phyloP scores from a whole-genome alignment of 2,888 invertebrate genomes.

The Hydriomena furcata region DNA sequence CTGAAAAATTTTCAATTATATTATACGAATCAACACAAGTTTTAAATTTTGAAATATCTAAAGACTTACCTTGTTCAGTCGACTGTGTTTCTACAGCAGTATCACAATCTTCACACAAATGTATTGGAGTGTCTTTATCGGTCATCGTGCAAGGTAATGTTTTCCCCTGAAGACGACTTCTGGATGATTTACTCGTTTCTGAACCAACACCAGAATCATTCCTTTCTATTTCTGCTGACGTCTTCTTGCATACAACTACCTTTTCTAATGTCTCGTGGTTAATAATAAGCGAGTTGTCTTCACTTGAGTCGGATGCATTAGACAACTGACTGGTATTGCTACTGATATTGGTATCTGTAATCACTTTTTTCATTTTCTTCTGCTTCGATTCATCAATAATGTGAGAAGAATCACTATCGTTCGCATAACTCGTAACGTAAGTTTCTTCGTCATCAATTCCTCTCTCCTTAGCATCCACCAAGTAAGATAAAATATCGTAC shows the following conservation, averaged over 20 bases:
- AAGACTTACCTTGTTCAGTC: conserved; percentile 84
- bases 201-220: conserved; percentile 97
- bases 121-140: conserved; percentile 85
- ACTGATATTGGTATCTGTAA: conserved; percentile 76
- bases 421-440: conserved; percentile 85
- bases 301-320: conserved; percentile 93
- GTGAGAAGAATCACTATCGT: conserved; percentile 77
- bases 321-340: conserved; percentile 90
- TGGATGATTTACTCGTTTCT: conserved; percentile 94
- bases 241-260: conserved; percentile 80
- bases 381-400: conserved; percentile 81
- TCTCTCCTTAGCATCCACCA: conserved; percentile 93
- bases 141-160: conserved; percentile 73
- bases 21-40: not conserved
- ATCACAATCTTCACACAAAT: conserved; percentile 94
- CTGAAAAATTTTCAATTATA: conserved; percentile 57
- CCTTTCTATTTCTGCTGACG: conserved; percentile 91
- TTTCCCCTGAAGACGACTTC: conserved; percentile 88
- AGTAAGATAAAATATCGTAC: conserved; percentile 94
- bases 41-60: not conserved
- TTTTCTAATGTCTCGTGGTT: conserved; percentile 84
- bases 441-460: conserved; percentile 88
- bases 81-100: conserved; percentile 89
- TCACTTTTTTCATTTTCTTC: conserved; percentile 78
- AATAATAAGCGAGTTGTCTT: conserved; percentile 89